Base-by-base conservation (phyloP, 2,888 invertebrate genomes). In the Rhagophthalmus giganteus region DNA sequence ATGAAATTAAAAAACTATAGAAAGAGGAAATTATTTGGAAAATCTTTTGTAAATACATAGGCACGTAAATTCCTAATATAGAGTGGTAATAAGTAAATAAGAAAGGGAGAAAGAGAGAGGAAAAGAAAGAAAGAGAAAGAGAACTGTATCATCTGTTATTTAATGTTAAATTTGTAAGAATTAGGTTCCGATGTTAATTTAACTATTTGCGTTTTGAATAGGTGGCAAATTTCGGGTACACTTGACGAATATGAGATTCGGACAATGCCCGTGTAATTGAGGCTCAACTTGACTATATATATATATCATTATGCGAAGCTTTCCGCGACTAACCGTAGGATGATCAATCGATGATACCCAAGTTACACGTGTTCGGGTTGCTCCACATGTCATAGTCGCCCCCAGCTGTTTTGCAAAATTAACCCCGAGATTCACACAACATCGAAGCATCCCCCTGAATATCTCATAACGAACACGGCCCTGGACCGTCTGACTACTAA, bases 401-500 rank as follows among this genome's bases (percentile, higher is more conserved):
- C 20, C 20, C 28, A 28, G 14, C 24, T 32, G 24, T 14, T 30
- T 31, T 10, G 13, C 12, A 24, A 20, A 11, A 25, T 12, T 34
- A 9, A 34, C 28, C 16, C 26, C 32, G 25, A 42, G 16, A 34
- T 15, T 24, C n/a, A 16, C n/a, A 16, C 34, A 20, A 34, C 34
- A 15, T 10, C 16, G 11, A 4, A 38, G n/a, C n/a, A n/a, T n/a
- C n/a, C 26, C 24, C 13, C 11, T 65, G 64, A 66, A 66, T 66
- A 57, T 61, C 55, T 44, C 57, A 57, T 66, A 65, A 66, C 62
- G 65, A 66, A 61, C 59, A 54, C 41, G 38, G 15, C 39, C 55
- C 59, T 52, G 57, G 65, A 62, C 64, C 42, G 59, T 60, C 54
- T 62, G 63, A 64, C 63, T 63, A 64, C 59, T 46, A 58, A 59